phyloP scores from a whole-genome alignment of 2,113 vertebrate species.

The Mus spicilegus region DNA sequence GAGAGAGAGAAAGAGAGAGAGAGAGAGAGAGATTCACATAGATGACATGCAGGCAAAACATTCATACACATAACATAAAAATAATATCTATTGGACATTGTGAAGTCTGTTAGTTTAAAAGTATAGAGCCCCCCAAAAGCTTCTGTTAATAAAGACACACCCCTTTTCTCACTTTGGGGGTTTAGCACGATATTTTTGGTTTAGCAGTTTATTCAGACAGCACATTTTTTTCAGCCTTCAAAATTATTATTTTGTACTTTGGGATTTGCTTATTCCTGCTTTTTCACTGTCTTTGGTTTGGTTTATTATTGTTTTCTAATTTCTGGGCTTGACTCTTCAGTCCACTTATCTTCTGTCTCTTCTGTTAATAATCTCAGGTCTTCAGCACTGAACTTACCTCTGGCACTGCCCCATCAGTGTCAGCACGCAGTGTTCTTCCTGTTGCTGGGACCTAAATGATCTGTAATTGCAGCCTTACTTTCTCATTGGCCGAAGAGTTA shows the following conservation, averaged over 20 bases:
- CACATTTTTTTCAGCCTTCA: not conserved
- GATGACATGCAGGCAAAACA: not conserved
- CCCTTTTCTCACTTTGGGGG: not conserved
- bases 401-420: not conserved
- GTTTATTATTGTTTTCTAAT: constrained; percentile 35
- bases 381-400: constrained; percentile 27
- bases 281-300: constrained; percentile 55
- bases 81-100: not conserved
- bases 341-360: not conserved
- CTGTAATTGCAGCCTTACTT: constrained; percentile 23
- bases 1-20: too few relatives aligned
- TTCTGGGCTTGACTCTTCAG: constrained; percentile 34
- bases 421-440: not conserved
- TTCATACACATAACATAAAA: not conserved
- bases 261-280: not conserved
- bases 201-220: not conserved
- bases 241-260: constrained; percentile 38
- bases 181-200: not conserved
- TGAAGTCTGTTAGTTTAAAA: constrained; percentile 5
- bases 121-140: not conserved
- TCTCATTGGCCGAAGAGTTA: constrained; percentile 38
- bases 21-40: not conserved
- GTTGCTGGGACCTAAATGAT: not conserved
- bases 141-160: not conserved
- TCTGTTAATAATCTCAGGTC: not conserved